A percentile compares a stretch with the other conserved stretches of the same genome.
These are phyloP conservation scores for Bimastos eiseni DNA, from an alignment of 2,888 invertebrate genomes.

Conservation along the genomic window DNA sequence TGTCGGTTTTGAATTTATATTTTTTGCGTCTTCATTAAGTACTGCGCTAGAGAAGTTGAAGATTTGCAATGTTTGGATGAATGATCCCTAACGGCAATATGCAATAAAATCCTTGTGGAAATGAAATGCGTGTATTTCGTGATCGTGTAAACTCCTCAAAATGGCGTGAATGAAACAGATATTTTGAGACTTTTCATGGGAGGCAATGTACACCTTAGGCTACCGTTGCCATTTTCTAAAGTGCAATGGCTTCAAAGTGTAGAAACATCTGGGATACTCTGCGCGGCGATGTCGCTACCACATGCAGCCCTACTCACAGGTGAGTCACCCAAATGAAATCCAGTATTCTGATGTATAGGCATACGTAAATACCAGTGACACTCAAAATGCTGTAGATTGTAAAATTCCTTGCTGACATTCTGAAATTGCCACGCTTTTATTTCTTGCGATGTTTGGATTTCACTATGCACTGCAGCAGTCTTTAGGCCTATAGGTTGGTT, in stretches of 20 bases:
- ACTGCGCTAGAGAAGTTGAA: background rate
- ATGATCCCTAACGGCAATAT: background rate
- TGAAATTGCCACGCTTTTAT: too few species aligned
- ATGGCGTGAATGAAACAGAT: background rate
- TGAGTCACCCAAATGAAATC: background rate
- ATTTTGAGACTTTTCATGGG: background rate
- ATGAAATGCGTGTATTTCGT: background rate
- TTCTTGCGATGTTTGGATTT: background rate
- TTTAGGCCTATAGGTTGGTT: background rate
- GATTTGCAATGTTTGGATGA: background rate
- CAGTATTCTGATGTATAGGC: background rate
- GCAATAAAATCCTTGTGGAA: constrained; percentile 1
- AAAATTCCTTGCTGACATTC: background rate
- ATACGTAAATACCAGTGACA: background rate
- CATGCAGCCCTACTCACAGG: background rate
- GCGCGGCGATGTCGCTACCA: background rate
- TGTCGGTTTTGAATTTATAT: background rate
- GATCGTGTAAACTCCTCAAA: background rate
- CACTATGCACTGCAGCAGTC: background rate
- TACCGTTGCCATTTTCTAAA: background rate
- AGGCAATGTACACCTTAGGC: background rate
- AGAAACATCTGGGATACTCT: constrained; percentile 22
- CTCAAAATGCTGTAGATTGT: background rate
- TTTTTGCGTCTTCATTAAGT: too few species aligned
- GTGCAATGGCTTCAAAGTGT: constrained; percentile 18